Evolutionary conservation across 92 coral and sea anemone genomes (phyloP).

Genomic region (Phenganax subtilis): DNA sequence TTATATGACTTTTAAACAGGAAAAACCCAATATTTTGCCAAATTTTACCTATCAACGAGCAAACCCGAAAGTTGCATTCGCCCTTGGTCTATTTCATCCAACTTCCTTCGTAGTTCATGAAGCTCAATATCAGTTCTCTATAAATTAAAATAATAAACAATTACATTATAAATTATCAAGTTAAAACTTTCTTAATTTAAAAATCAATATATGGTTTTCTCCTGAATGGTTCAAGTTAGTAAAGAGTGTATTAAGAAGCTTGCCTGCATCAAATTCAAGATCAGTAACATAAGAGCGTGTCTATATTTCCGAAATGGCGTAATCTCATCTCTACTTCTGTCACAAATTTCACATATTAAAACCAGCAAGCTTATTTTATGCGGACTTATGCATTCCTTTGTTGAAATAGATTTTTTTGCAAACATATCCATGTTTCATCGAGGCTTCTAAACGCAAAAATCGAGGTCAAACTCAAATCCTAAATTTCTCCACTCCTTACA

Average conservation of each 20-base stretch:
- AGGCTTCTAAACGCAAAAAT: neutral
- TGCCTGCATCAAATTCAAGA: slow-evolving; percentile 82
- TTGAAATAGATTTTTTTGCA: slow-evolving; percentile 21
- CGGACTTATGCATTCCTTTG: slow-evolving; percentile 77
- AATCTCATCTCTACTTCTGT: slow-evolving; percentile 41
- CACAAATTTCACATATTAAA: slow-evolving; percentile 64
- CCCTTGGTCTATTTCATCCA: slow-evolving; percentile 51
- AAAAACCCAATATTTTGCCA: neutral
- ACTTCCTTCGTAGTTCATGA: slow-evolving; percentile 45
- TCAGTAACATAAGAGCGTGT: slow-evolving; percentile 61
- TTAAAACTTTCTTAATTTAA: neutral
- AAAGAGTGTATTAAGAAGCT: neutral
- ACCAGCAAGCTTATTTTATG: slow-evolving; percentile 75
- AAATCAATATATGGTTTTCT: neutral
- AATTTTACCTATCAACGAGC: slow-evolving; percentile 56
- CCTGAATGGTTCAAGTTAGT: neutral
- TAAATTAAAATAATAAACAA: neutral
- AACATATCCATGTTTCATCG: slow-evolving; percentile 26
- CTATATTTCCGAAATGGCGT: slow-evolving; percentile 53
- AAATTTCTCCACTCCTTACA: neutral
- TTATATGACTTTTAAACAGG: no score
- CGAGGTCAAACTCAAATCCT: neutral
- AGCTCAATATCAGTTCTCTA: slow-evolving; percentile 74
- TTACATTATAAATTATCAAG: neutral
- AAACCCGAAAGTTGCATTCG: slow-evolving; percentile 46